These are phyloP conservation scores for Eulithis testata DNA, from an alignment of 2,888 invertebrate species.

Conservation along the genomic window DNA sequence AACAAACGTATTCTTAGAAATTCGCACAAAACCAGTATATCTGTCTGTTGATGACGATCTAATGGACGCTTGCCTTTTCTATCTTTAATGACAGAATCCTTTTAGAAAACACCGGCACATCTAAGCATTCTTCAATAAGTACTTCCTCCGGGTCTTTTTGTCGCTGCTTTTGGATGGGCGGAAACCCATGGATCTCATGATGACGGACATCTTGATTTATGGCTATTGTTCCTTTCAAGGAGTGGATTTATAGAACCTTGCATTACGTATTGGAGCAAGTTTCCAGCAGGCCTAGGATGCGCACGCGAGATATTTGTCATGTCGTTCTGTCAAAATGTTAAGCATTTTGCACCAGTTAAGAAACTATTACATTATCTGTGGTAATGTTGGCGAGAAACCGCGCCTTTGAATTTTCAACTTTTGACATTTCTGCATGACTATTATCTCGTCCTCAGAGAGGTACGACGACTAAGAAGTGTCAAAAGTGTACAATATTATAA, in stretches of 20 bases:
- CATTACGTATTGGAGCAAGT: no score
- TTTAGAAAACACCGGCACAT: constrained; percentile 22
- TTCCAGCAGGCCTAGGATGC: no score
- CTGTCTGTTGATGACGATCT: neutral
- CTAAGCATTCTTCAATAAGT: constrained; percentile 20
- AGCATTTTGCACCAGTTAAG: no score
- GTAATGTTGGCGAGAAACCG: no score
- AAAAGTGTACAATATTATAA: no score
- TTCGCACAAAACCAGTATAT: neutral
- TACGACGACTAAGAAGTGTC: no score
- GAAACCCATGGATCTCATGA: constrained; percentile 34
- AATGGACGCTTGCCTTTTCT: neutral
- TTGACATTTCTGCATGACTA: no score
- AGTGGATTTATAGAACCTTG: neutral
- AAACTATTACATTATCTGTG: no score
- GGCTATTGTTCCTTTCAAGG: constrained; percentile 15
- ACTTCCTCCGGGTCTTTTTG: constrained; percentile 29
- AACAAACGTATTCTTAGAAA: neutral
- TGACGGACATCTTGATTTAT: constrained; percentile 37
- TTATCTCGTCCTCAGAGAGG: no score
- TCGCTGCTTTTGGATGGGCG: constrained; percentile 34
- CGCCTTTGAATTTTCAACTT: no score
- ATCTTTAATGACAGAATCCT: constrained; percentile 18
- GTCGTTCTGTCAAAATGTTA: no score
- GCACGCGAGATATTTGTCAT: no score